Conservation (phyloP, 2,888 invertebrate genomes). For the Pyrgus malvae region DNA sequence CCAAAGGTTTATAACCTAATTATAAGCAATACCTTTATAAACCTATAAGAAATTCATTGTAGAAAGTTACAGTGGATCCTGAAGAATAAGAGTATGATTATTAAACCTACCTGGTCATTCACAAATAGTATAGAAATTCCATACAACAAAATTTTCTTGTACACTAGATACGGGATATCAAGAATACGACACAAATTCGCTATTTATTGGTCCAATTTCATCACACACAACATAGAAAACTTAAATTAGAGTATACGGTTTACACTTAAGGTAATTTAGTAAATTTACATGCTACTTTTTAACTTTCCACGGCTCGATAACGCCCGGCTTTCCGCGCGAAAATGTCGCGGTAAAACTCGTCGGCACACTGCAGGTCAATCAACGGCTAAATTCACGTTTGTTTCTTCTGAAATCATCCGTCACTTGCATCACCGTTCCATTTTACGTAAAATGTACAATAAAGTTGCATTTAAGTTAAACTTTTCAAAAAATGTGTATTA, state of each 20-base stretch:
- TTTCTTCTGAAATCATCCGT: constrained; percentile 75
- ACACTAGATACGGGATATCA: constrained; percentile 52
- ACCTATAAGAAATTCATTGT: constrained; percentile 28
- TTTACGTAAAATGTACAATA: constrained; percentile 44
- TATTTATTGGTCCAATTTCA: constrained; percentile 31
- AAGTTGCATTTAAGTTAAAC: neutral
- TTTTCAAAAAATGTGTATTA: neutral
- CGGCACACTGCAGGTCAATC: constrained; percentile 53
- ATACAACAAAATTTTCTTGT: constrained; percentile 57
- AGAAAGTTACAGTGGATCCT: constrained; percentile 41
- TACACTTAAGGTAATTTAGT: constrained; percentile 40
- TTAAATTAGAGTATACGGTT: constrained; percentile 32
- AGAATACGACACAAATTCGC: constrained; percentile 47
- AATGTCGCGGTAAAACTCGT: constrained; percentile 81
- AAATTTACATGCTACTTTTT: constrained; percentile 59
- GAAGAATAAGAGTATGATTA: constrained; percentile 39
- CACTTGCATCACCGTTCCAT: constrained; percentile 48
- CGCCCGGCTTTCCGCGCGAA: constrained; percentile 83
- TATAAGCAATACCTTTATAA: constrained; percentile 48
- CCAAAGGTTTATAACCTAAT: constrained; percentile 76
- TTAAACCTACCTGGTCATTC: constrained; percentile 76
- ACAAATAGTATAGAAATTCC: constrained; percentile 67
- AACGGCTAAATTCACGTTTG: constrained; percentile 73
- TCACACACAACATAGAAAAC: constrained; percentile 40
- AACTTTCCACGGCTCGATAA: constrained; percentile 79